A percentile compares a stretch with the other conserved stretches of the same genome.
Conservation (phyloP, 2,797 vertebrate species). For the Danio aesculapii region DNA sequence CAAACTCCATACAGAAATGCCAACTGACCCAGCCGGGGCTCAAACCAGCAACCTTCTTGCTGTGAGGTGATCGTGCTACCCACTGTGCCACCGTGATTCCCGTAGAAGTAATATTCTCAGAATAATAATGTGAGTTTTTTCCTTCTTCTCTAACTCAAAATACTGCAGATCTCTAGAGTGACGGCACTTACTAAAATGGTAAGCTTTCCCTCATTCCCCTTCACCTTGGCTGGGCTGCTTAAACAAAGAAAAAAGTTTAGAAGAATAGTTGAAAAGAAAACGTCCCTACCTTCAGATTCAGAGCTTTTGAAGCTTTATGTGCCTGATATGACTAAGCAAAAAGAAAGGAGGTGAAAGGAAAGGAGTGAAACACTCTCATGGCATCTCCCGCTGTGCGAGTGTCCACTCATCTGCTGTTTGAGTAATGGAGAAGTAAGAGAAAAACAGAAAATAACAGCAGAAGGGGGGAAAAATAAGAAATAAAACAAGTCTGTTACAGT, state of each 20-base stretch:
- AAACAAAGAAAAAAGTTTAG: constrained; percentile 18
- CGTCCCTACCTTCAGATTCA: constrained; percentile 47
- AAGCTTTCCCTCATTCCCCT: constrained; percentile 5
- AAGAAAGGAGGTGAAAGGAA: constrained; percentile 29
- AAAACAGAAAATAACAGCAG: constrained; percentile 10
- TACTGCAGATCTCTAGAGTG: constrained; percentile 13
- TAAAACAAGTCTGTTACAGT: background rate
- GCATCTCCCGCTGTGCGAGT: constrained; percentile 36
- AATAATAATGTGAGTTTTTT: background rate
- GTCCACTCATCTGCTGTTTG: constrained; percentile 31
- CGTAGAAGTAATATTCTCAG: background rate
- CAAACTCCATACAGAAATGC: too few relatives aligned
- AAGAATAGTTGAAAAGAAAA: constrained; percentile 30
- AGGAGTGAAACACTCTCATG: constrained; percentile 17
- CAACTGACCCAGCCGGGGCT: too few relatives aligned
- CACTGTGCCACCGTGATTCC: too few relatives aligned
- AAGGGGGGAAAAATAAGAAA: constrained; percentile 13
- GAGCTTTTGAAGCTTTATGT: constrained; percentile 52
- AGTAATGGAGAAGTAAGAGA: background rate
- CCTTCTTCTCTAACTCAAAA: background rate
- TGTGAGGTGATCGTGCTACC: too few relatives aligned
- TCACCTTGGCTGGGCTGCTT: constrained; percentile 24
- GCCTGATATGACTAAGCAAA: constrained; percentile 55
- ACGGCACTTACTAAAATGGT: background rate
- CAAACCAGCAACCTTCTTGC: too few relatives aligned